These are phyloP conservation scores for Agapornis canus DNA, from an alignment of 2,797 vertebrate species.

Conservation along the genomic window DNA sequence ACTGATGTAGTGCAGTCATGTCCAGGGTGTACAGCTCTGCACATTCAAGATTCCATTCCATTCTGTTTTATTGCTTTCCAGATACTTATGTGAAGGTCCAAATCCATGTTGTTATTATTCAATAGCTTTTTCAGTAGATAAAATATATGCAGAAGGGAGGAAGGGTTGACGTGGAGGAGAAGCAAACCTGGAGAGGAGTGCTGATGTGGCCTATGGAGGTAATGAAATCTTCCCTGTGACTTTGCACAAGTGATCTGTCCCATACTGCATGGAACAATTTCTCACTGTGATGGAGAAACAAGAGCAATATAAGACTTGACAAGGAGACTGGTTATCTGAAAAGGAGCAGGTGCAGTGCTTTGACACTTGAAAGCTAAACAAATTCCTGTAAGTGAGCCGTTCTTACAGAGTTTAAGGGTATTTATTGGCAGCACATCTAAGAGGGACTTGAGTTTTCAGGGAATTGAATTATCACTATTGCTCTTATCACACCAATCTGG, in stretches of 20 bases:
- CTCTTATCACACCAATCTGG: not conserved
- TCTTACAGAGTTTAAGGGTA: not conserved
- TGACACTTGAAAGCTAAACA: not conserved
- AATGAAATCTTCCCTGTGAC: not conserved
- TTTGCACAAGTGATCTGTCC: not conserved
- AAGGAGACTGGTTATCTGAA: not conserved
- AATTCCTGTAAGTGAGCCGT: not conserved
- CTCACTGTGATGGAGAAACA: not conserved
- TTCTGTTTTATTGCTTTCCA: not conserved
- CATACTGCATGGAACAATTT: not conserved
- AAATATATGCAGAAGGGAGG: not conserved
- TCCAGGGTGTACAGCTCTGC: not conserved
- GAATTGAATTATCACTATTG: not conserved
- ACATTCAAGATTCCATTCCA: not conserved
- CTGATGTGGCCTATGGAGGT: not conserved
- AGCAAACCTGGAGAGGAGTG: not conserved
- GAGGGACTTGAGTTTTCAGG: not conserved
- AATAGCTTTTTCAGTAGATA: not conserved
- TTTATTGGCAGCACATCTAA: not conserved
- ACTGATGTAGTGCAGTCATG: accelerated
- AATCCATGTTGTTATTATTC: not conserved
- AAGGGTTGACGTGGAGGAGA: not conserved
- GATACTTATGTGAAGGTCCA: not conserved
- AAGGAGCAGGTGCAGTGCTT: constrained; percentile 21
- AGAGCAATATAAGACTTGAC: not conserved